phyloP scores from a whole-genome alignment of 2,888 invertebrate genomes.

The Caenorhabditis sp. region DNA sequence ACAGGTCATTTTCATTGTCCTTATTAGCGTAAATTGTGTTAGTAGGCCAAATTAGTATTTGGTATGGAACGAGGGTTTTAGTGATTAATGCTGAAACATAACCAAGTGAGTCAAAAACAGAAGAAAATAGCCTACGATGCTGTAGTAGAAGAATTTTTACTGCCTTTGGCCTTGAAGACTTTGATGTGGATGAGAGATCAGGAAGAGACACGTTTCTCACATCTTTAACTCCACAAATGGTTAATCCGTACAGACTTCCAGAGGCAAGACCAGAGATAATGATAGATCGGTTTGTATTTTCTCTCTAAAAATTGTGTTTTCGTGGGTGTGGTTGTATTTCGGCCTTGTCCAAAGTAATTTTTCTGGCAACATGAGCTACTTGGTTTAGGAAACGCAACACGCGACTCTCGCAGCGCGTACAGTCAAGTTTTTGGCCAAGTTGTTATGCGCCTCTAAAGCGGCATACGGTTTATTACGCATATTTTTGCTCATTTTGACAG shows the following conservation, averaged over 20 bases:
- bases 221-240: constrained; percentile 79
- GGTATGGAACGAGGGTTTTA: constrained; percentile 22
- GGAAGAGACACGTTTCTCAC: constrained; percentile 74
- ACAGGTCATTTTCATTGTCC: no score
- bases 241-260: constrained; percentile 77
- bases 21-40: constrained; percentile 7
- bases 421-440: no score
- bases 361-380: no score
- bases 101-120: background rate
- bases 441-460: no score
- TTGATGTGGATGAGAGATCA: constrained; percentile 50
- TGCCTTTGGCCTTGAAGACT: constrained; percentile 67
- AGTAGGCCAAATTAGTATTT: constrained; percentile 38
- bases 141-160: constrained; percentile 62
- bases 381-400: no score
- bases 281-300: constrained; percentile 46
- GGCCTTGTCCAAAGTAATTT: no score
- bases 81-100: constrained; percentile 21
- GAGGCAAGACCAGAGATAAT: constrained; percentile 63
- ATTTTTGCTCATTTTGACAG: no score
- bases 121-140: constrained; percentile 43
- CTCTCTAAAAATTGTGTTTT: constrained; percentile 26
- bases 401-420: no score
- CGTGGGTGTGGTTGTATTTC: no score
- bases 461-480: no score